Evolutionary conservation across 2,888 invertebrate species (phyloP).

Genomic region (Apotomis betuletana): DNA sequence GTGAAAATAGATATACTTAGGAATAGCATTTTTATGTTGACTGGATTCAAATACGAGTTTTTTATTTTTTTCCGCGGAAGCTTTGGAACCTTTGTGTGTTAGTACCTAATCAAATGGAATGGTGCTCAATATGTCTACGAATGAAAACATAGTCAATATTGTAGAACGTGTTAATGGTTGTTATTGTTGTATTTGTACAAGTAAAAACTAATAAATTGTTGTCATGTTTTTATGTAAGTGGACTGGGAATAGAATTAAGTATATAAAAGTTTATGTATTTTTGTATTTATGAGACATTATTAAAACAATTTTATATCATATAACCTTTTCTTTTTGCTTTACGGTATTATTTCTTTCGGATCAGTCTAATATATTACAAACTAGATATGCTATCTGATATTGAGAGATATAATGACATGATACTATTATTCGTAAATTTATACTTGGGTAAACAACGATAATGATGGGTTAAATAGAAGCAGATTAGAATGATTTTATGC

Average conservation of each 20-base stretch:
- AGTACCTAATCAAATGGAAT: slow-evolving; percentile 21
- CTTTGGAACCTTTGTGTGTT: not conserved
- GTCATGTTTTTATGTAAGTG: slow-evolving; percentile 52
- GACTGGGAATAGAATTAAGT: slow-evolving; percentile 55
- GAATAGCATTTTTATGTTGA: not conserved
- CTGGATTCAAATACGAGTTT: slow-evolving; percentile 2
- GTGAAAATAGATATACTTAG: slow-evolving; percentile 24
- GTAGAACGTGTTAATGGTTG: slow-evolving; percentile 41
- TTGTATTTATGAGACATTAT: slow-evolving; percentile 43
- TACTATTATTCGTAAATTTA: too few species aligned
- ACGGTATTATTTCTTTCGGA: too few species aligned
- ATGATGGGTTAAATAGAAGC: too few species aligned
- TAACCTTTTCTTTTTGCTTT: not conserved
- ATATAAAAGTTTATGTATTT: slow-evolving; percentile 49
- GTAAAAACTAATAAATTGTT: slow-evolving; percentile 46
- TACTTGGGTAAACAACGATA: too few species aligned
- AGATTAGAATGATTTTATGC: too few species aligned
- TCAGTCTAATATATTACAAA: too few species aligned
- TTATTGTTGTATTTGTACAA: slow-evolving; percentile 44
- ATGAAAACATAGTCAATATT: slow-evolving; percentile 35
- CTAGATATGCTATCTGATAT: too few species aligned
- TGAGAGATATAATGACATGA: too few species aligned
- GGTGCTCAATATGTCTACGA: slow-evolving; percentile 13
- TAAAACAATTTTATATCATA: slow-evolving; percentile 45
- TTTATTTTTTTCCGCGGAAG: not conserved